Conservation (phyloP, 2,797 vertebrate species). For the Cyclopterus lumpus region DNA sequence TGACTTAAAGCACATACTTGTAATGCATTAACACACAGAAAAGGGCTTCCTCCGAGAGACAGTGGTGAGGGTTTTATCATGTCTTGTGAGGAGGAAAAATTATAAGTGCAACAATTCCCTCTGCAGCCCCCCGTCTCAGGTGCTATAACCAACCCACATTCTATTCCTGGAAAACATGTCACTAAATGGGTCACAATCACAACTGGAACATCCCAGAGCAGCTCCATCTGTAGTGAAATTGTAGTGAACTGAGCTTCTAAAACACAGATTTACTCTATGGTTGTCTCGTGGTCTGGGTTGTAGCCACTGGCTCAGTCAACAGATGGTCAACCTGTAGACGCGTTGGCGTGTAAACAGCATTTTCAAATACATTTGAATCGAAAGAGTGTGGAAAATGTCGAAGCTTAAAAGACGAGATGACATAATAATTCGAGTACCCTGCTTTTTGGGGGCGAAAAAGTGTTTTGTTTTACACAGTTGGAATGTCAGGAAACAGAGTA, state of each 20-base stretch:
- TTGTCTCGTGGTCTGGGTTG: background rate
- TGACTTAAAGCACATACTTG: background rate
- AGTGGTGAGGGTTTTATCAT: slow-evolving; percentile 6
- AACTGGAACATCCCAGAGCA: slow-evolving; percentile 39
- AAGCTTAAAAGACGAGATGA: background rate
- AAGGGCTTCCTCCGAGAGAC: background rate
- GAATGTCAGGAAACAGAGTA: background rate
- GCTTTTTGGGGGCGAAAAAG: slow-evolving; percentile 3
- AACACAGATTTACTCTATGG: background rate
- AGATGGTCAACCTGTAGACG: background rate
- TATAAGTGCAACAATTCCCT: slow-evolving; percentile 22
- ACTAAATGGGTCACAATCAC: slow-evolving; percentile 80
- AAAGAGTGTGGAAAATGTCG: background rate
- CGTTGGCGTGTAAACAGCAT: background rate
- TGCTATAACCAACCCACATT: slow-evolving; percentile 68
- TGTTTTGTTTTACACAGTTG: slow-evolving; percentile 22
- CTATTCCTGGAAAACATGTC: slow-evolving; percentile 80
- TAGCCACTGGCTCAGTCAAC: background rate
- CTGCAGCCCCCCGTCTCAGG: slow-evolving; percentile 49
- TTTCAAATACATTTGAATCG: background rate
- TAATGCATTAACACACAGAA: background rate
- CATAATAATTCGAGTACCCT: background rate
- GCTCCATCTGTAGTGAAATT: slow-evolving; percentile 31
- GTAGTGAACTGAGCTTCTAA: background rate
- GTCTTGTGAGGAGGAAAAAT: slow-evolving; percentile 32